These are phyloP conservation scores for Cebidichthys violaceus DNA, from an alignment of 2,113 vertebrate genomes.

Conservation along the genomic window DNA sequence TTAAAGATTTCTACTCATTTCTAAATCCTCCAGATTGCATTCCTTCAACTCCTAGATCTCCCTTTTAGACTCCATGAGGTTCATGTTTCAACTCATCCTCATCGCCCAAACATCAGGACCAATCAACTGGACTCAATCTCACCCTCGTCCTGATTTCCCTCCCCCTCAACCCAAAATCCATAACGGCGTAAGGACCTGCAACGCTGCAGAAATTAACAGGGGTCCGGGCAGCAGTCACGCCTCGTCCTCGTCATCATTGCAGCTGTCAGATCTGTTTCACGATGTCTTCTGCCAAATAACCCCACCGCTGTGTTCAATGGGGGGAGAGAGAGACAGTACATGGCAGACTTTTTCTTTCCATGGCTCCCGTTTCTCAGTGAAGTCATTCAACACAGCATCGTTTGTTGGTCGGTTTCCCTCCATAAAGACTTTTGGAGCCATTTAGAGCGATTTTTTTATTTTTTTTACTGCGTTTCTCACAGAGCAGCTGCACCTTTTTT, in stretches of 20 bases:
- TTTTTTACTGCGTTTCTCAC: background rate
- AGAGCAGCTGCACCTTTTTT: slow-evolving; percentile 8
- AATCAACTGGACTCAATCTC: background rate
- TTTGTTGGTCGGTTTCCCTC: slow-evolving; percentile 29
- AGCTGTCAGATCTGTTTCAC: slow-evolving; percentile 62
- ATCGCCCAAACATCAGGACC: background rate
- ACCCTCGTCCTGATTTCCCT: background rate
- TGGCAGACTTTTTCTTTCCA: slow-evolving; percentile 3
- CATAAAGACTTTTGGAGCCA: slow-evolving; percentile 23
- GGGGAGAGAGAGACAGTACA: background rate
- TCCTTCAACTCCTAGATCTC: too few species aligned
- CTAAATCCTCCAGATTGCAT: too few species aligned
- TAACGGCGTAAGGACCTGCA: slow-evolving; percentile 20
- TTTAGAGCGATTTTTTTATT: too few species aligned
- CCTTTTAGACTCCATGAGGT: background rate
- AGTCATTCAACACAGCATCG: slow-evolving; percentile 28
- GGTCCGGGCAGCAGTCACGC: slow-evolving; percentile 29
- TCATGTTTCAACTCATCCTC: background rate
- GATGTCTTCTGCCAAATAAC: slow-evolving; percentile 53
- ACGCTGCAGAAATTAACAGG: slow-evolving; percentile 44
- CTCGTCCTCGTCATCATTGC: slow-evolving; percentile 63
- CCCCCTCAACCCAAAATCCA: background rate
- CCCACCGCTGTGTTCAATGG: slow-evolving; percentile 22
- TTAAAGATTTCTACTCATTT: too few species aligned
- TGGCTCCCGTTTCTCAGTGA: slow-evolving; percentile 16